A percentile compares a stretch with the other conserved stretches of the same genome.
These are phyloP conservation scores for Pseudomyrmex flavicornis DNA, from an alignment of 1,140 invertebrate species.

Conservation along the genomic window DNA sequence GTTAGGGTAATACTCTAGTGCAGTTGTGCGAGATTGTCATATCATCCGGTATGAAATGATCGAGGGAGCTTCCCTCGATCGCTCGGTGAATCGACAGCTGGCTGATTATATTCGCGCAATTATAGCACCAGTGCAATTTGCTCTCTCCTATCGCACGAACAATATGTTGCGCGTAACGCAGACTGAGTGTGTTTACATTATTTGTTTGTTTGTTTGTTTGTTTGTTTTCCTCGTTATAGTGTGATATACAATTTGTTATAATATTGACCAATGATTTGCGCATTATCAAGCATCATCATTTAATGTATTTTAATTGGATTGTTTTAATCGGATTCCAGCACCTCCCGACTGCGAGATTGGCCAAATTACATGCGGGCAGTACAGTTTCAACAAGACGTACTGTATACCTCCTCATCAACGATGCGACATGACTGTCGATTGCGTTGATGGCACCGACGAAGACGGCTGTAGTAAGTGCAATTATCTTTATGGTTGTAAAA, in stretches of 20 bases:
- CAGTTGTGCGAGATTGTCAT: constrained; percentile 23
- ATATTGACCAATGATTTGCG: neutral
- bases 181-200: neutral
- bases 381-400: constrained; percentile 97
- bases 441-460: constrained; percentile 97
- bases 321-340: constrained; percentile 86
- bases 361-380: constrained; percentile 94
- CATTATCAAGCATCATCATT: no score
- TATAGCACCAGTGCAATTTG: constrained; percentile 35
- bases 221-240: no score
- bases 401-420: constrained; percentile 95
- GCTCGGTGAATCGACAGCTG: constrained; percentile 34
- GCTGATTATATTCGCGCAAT: constrained; percentile 42
- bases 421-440: constrained; percentile 97
- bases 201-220: no score
- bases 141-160: constrained; percentile 15
- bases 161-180: neutral
- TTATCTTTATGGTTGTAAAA: neutral
- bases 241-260: neutral
- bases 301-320: neutral
- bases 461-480: constrained; percentile 95
- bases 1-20: neutral
- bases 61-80: constrained; percentile 47
- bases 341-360: constrained; percentile 95
- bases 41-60: constrained; percentile 48